These are phyloP conservation scores for Megamerina dolium DNA, from an alignment of 2,888 invertebrate species.

Conservation along the genomic window DNA sequence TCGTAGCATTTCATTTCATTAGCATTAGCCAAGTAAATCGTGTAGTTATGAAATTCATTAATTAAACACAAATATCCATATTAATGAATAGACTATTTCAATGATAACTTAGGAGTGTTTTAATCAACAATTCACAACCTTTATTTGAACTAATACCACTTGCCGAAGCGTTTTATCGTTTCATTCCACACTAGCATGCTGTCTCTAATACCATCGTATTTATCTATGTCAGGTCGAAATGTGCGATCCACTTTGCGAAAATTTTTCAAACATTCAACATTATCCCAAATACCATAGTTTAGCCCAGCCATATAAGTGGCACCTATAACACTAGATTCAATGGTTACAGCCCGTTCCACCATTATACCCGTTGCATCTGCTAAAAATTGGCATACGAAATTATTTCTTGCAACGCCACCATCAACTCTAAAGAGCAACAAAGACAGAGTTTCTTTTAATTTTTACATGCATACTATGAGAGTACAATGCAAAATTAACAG, in stretches of 20 bases:
- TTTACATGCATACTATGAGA: background rate
- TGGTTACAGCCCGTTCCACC: slow-evolving; percentile 67
- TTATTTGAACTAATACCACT: slow-evolving; percentile 35
- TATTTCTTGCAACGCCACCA: slow-evolving; percentile 93
- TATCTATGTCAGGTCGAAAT: slow-evolving; percentile 55
- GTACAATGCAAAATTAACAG: background rate
- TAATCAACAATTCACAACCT: background rate
- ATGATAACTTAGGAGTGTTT: no score
- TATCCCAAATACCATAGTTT: slow-evolving; percentile 71
- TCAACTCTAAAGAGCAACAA: slow-evolving; percentile 61
- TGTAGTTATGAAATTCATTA: no score
- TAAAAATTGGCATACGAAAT: slow-evolving; percentile 83
- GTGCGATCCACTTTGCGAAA: slow-evolving; percentile 56
- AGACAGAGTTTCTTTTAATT: slow-evolving; percentile 1
- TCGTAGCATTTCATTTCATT: no score
- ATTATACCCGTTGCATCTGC: slow-evolving; percentile 71
- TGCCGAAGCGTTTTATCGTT: slow-evolving; percentile 41
- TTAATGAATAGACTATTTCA: no score
- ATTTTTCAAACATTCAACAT: slow-evolving; percentile 58
- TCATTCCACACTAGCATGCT: slow-evolving; percentile 39
- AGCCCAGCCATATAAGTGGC: slow-evolving; percentile 82
- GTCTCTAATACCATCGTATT: slow-evolving; percentile 19
- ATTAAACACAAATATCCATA: no score
- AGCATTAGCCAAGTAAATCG: no score
- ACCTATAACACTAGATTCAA: slow-evolving; percentile 81